Conservation (phyloP, 1,140 invertebrate genomes). For the Tetraneura akinire region DNA sequence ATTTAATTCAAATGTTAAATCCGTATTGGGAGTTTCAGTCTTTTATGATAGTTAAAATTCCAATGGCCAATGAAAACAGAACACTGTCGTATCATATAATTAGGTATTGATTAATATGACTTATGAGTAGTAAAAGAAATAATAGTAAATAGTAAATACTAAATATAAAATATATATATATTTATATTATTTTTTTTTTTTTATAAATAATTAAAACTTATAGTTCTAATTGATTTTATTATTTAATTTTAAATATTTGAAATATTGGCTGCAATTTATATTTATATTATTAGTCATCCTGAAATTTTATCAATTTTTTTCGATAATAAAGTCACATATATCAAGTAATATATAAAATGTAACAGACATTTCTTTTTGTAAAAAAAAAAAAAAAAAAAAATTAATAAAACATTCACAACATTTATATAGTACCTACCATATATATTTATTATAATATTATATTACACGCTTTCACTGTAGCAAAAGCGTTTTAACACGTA, state of each 20-base stretch:
- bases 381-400: slow-evolving; percentile 17
- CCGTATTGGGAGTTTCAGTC: neutral
- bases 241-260: neutral
- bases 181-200: too few relatives aligned
- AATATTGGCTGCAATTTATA: too few relatives aligned
- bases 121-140: slow-evolving; percentile 8
- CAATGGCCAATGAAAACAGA: neutral
- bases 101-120: neutral
- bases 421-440: neutral
- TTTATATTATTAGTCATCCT: too few relatives aligned
- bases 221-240: neutral
- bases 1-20: slow-evolving; percentile 13
- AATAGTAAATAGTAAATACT: neutral
- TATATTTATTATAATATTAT: slow-evolving; percentile 40
- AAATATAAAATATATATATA: too few relatives aligned
- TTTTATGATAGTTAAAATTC: slow-evolving; percentile 33
- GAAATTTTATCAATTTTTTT: too few relatives aligned
- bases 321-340: too few relatives aligned
- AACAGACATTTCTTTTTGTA: too few relatives aligned
- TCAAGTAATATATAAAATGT: too few relatives aligned
- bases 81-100: neutral
- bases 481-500: slow-evolving; percentile 33
- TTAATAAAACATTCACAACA: neutral
- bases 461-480: slow-evolving; percentile 43
- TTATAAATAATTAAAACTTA: slow-evolving; percentile 15